Base-by-base conservation (phyloP, 2,113 vertebrate species). In the Pseudopipra pipra region DNA sequence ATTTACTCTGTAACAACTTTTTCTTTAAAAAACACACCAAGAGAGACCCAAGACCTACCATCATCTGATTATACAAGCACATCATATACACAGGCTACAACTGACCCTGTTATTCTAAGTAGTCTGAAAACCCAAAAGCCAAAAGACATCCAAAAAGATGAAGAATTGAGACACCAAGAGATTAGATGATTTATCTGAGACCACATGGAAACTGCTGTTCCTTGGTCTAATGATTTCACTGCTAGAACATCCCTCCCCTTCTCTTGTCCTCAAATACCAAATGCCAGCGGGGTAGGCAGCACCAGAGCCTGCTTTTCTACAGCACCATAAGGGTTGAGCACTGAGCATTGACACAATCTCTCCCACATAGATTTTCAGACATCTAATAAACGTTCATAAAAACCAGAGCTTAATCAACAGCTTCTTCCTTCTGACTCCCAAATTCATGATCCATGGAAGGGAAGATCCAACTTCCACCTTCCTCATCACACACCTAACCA, bases 131-230 rank as follows among this genome's bases (percentile, higher is more conserved):
- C 72, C 58, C 81, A 61, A 80, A 85, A 79, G 37, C 61, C 47
- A 66, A 19, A 47, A 90, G 55, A 62, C 33, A 83, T 37, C n/a
- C 83, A 55, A 70, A 28, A 89, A 72, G 67, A 88, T 23, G 27
- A 89, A 23, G 30, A 96, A 93, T 2, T 12, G 58, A 94, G 39
- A n/a, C 52, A 70, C 33, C 71, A 56, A 78, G 28, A 47, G 63
- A 67, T 80, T 28, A 89, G 76, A 71, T 46, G 16, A 95, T 55
- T 96, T 89, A 65, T 68, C 59, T 51, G 51, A 55, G 24, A 55
- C 79, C 76, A 78, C 52, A 81, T 11, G 77, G 65, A 86, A 95
- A 55, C 61, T 71, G 80, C 84, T 89, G 52, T 85, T 77, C 82
- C 87, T 62, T 5, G 2, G 74, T 46, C 43, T 59, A 88, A 51